phyloP scores from a whole-genome alignment of 2,113 vertebrate species.

The Strix aluco region DNA sequence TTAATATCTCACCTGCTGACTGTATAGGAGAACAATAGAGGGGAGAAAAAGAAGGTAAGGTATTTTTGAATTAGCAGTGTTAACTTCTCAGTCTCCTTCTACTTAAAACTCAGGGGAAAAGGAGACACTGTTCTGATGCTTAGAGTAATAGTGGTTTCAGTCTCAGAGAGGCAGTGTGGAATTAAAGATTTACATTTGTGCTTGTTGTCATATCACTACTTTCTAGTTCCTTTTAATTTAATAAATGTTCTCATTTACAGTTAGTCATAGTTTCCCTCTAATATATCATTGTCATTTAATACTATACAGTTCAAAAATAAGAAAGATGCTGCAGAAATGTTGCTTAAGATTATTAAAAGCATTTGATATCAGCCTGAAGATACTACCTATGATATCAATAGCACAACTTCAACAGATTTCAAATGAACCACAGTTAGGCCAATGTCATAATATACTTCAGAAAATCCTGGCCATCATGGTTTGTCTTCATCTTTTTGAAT shows the following conservation, averaged over 20 bases:
- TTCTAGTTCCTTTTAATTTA: background rate
- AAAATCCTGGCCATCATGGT: background rate
- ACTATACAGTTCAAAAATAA: background rate
- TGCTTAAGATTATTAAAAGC: background rate
- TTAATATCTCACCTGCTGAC: background rate
- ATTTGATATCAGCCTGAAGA: background rate
- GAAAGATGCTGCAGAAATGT: background rate
- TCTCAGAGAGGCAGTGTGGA: background rate
- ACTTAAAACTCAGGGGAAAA: background rate
- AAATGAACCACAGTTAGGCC: fast-evolving
- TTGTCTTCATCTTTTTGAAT: background rate
- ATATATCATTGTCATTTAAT: background rate
- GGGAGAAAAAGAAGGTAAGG: background rate
- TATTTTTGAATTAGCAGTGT: background rate
- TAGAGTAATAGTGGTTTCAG: background rate
- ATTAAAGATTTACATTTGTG: background rate
- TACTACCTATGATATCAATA: background rate
- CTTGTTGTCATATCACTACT: background rate
- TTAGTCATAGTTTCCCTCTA: background rate
- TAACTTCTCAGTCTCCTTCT: background rate
- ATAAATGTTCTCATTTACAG: background rate
- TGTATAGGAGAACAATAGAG: background rate
- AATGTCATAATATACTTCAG: background rate
- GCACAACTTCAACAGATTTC: background rate
- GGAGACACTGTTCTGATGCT: background rate